Conservation (phyloP, 1,140 invertebrate genomes). For the Bombus sylvicola region DNA sequence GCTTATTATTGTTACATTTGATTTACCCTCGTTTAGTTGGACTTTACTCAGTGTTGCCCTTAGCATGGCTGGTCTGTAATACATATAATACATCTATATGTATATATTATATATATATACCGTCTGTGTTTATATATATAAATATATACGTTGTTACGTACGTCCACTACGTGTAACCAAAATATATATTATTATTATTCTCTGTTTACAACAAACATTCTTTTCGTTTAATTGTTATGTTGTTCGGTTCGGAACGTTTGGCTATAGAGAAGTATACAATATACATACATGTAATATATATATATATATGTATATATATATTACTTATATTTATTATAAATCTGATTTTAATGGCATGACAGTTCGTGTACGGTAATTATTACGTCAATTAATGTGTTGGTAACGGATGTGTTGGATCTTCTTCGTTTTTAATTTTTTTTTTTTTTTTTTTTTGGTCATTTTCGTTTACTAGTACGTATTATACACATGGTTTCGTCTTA, state of each 20-base stretch:
- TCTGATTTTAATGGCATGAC: slow-evolving; percentile 79
- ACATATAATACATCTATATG: slow-evolving; percentile 61
- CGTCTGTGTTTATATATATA: slow-evolving; percentile 48
- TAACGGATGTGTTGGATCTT: slow-evolving; percentile 56
- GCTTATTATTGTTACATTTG: slow-evolving; percentile 80
- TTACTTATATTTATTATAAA: slow-evolving; percentile 33
- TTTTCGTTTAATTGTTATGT: slow-evolving; percentile 46
- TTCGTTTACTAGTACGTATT: slow-evolving; percentile 56
- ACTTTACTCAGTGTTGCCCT: slow-evolving; percentile 80
- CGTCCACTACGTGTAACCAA: slow-evolving; percentile 54
- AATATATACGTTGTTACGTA: slow-evolving; percentile 53
- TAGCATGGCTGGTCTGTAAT: slow-evolving; percentile 81
- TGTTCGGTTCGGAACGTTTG: slow-evolving; percentile 71
- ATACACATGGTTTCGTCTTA: slow-evolving; percentile 36
- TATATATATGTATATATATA: slow-evolving; percentile 46
- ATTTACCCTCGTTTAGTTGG: slow-evolving; percentile 77
- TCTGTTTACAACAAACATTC: slow-evolving; percentile 26
- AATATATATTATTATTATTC: slow-evolving; percentile 7
- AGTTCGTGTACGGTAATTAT: slow-evolving; percentile 69
- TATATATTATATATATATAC: slow-evolving; percentile 53
- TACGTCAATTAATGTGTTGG: slow-evolving; percentile 60
- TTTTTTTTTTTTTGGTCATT: background rate
- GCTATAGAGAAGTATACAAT: slow-evolving; percentile 63
- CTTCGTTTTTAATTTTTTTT: slow-evolving; percentile 6
- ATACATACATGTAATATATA: slow-evolving; percentile 56